Evolutionary conservation across 2,888 invertebrate species (phyloP), one percentile per base, ranked within the genome.

Genomic region (Andrena haemorrhoa): DNA sequence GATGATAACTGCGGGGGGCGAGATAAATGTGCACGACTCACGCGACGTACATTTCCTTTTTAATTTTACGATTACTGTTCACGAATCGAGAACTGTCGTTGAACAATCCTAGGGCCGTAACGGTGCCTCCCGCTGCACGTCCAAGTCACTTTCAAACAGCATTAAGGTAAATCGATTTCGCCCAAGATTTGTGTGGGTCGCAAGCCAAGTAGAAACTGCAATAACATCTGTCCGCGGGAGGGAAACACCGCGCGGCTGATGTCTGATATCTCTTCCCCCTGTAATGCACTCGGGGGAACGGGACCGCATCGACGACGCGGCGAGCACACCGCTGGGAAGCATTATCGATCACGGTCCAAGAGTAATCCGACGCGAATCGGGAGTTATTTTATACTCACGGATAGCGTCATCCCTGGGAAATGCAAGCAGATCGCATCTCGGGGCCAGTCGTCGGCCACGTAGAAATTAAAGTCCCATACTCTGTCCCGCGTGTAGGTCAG

Each of bases 381-480:
- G 6, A 75, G 7, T 77, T 41, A 26, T 71, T 71, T 87, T 58
- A 64, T 83, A 94, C 96, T 96, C 95, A 98, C 98, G 95, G 97
- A 97, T 93, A 96, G 96, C 86, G 98, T 98, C 95, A 97, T 97
- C 93, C 98, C 98, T 86, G 98, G 98, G 94, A 98, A 98, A 94
- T 98, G 98, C 91, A 97, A 95, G 93, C 97, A 96, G 93, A 98
- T 96, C 89, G 97, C 97, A 71, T 92, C 90, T 90, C 97, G 97
- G 75, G 98, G 98, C 98, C 98, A 98, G 94, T 96, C 96, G 94
- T 97, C 97, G 92, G 97, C 96, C 94, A 98, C 97, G 96, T 98
- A 98, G 95, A 98, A 98, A 95, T 97, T 95, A 95, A 98, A 98
- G 94, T 98, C 96, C 98, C 98, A 98, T 94, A 98, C 97, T 93